Conservation (phyloP, 1,140 invertebrate species). For the Aphelenchoides besseyi region DNA sequence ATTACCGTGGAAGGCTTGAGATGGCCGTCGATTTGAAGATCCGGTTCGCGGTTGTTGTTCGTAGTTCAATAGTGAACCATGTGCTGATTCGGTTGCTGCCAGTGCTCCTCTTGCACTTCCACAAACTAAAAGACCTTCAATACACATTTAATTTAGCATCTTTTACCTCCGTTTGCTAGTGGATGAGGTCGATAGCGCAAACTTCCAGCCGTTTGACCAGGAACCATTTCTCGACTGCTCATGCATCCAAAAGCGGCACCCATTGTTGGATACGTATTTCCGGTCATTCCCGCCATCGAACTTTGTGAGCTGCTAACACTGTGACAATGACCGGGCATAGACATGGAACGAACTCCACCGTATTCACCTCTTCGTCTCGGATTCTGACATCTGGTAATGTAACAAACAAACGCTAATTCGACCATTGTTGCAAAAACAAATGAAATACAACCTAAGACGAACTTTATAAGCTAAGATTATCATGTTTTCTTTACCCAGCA, state of each 20-base stretch:
- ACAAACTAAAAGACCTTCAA: constrained; percentile 6
- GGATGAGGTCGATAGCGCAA: constrained; percentile 20
- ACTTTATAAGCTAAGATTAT: background rate
- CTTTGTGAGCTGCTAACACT: constrained; percentile 19
- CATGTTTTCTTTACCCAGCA: background rate
- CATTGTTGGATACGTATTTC: constrained; percentile 11
- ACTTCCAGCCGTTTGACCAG: background rate
- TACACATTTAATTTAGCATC: too few species aligned
- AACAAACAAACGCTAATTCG: constrained; percentile 60
- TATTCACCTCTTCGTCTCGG: constrained; percentile 24
- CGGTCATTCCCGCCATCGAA: constrained; percentile 10
- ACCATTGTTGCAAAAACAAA: constrained; percentile 62
- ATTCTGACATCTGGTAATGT: constrained; percentile 53
- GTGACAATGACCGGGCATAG: background rate
- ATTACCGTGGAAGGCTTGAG: background rate
- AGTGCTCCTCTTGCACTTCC: constrained; percentile 3
- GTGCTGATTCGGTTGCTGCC: background rate
- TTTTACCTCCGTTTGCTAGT: constrained; percentile 2
- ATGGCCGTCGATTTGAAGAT: background rate
- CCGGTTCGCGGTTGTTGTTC: background rate
- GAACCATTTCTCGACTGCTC: background rate
- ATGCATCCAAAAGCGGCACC: constrained; percentile 18
- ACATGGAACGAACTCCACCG: constrained; percentile 7
- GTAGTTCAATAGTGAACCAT: background rate
- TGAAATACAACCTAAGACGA: constrained; percentile 46